Evolutionary conservation across 2,888 invertebrate species (phyloP), one percentile per base, ranked within the genome.

Genomic region (Drosophila villosipedis): DNA sequence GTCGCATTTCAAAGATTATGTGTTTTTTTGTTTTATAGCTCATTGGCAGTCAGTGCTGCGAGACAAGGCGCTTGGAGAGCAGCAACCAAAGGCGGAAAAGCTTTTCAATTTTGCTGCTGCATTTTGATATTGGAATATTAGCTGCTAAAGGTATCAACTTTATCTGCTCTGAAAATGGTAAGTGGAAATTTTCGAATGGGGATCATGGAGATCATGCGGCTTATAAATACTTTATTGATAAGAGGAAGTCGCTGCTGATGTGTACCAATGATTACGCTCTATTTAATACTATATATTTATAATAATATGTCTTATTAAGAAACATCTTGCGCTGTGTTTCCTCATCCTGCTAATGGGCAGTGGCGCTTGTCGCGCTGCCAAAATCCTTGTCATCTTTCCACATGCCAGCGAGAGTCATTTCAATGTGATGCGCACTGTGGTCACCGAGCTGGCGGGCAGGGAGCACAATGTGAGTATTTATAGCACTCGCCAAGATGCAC

Each of bases 381-480:
- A 91, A 25, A 91, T 93, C 68, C 83, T 93, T 9, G 89, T 90
- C 0, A 80, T 93, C 14, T 93, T 93, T 75, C 92, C 93, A 4
- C 93, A 91, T 77, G 91, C 92, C 33, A 92, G 91, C 54, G 93
- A 93, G 81, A 91, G 93, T 66, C 92, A 93, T 80, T 92, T 94
- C 41, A 93, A 94, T 75, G 93, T 93, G 49, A 89, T 93, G 89
- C 92, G 94, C 43, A 88, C 92, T 0, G 73, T 95, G 54, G 92
- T 94, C 87, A 92, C 93, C 55, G 94, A 93, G 37, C 81, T 95
- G 31, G 94, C 94, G 0, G 89, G 72, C 33, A 91, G 92, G 37
- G 94, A 94, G 2, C 94, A 95, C 73, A 94, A 93, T 62, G 93
- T 94, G 80, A 85, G 91, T 73, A 16, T 28, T 22, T 33, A 5